These are phyloP conservation scores for Linepithema humile DNA, from an alignment of 1,140 invertebrate species.

Conservation along the genomic window DNA sequence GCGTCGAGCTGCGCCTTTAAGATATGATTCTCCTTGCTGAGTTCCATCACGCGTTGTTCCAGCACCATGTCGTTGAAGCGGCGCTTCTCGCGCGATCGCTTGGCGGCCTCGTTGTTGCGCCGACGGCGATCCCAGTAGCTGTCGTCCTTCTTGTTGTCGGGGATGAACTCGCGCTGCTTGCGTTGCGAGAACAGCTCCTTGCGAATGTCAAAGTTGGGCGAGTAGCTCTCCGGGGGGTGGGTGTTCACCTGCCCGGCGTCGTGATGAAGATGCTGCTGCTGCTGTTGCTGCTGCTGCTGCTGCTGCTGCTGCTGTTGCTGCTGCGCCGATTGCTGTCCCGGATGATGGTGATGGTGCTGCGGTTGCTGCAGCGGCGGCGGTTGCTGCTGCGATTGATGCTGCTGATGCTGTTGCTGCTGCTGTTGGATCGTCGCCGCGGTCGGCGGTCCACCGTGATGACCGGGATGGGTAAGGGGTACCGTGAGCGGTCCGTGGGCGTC, in stretches of 20 bases:
- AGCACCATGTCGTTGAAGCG: constrained; percentile 98
- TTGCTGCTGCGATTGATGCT: constrained; percentile 66
- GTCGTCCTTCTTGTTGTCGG: constrained; percentile 98
- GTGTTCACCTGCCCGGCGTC: constrained; percentile 71
- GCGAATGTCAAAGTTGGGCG: constrained; percentile 85
- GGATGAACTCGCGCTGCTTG: constrained; percentile 98
- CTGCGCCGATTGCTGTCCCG: constrained; percentile 66
- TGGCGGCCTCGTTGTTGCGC: constrained; percentile 98
- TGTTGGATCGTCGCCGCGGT: constrained; percentile 78
- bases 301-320: constrained; percentile 72
- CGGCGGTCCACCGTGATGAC: constrained; percentile 80
- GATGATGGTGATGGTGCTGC: constrained; percentile 67
- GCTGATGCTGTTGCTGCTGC: constrained; percentile 67
- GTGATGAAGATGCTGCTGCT: constrained; percentile 69
- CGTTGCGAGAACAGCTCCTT: constrained; percentile 94
- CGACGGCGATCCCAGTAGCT: constrained; percentile 98
- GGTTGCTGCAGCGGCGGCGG: constrained; percentile 54
- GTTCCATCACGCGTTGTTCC: constrained; percentile 96
- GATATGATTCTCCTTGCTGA: constrained; percentile 97
- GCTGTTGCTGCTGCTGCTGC: constrained; percentile 72
- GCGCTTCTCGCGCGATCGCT: constrained; percentile 96
- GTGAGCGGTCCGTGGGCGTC: constrained; percentile 70
- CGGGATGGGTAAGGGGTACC: constrained; percentile 79
- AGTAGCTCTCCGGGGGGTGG: constrained; percentile 77
- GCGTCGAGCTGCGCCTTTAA: constrained; percentile 96